These are phyloP conservation scores for Marronus borbonicus DNA, from an alignment of 2,888 invertebrate genomes.

Conservation along the genomic window DNA sequence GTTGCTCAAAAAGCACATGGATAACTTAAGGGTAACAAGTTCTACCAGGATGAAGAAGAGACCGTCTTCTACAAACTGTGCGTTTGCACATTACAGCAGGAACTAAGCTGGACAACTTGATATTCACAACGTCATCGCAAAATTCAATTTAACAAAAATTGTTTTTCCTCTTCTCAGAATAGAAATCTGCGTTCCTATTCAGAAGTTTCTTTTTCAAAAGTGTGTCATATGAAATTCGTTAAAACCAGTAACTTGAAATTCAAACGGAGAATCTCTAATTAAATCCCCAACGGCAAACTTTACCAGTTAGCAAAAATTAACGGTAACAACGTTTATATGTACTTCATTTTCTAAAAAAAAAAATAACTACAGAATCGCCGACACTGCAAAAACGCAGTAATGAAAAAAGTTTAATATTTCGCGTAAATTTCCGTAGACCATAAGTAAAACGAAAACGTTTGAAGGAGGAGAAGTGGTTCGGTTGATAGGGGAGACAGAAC, in stretches of 20 bases:
- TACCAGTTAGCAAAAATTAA: constrained; percentile 47
- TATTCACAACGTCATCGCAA: neutral
- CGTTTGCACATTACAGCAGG: too few species aligned
- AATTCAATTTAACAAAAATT: constrained; percentile 1
- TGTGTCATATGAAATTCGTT: constrained; percentile 24
- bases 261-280: constrained; percentile 38
- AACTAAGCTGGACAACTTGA: too few species aligned
- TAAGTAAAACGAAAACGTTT: constrained; percentile 52
- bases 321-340: constrained; percentile 51
- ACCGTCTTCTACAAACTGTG: too few species aligned
- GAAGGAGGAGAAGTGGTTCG: constrained; percentile 27
- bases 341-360: constrained; percentile 48
- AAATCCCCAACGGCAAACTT: constrained; percentile 34
- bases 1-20: too few species aligned
- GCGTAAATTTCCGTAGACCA: constrained; percentile 53
- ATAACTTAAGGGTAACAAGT: too few species aligned
- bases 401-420: constrained; percentile 57
- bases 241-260: constrained; percentile 36
- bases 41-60: too few species aligned
- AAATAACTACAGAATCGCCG: constrained; percentile 41
- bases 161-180: neutral
- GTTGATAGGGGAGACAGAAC: constrained; percentile 41
- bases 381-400: constrained; percentile 53
- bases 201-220: constrained; percentile 2
- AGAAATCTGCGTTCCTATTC: neutral